Base-by-base conservation (phyloP, 1,140 invertebrate species). In the Lamellibrachia luymesi region DNA sequence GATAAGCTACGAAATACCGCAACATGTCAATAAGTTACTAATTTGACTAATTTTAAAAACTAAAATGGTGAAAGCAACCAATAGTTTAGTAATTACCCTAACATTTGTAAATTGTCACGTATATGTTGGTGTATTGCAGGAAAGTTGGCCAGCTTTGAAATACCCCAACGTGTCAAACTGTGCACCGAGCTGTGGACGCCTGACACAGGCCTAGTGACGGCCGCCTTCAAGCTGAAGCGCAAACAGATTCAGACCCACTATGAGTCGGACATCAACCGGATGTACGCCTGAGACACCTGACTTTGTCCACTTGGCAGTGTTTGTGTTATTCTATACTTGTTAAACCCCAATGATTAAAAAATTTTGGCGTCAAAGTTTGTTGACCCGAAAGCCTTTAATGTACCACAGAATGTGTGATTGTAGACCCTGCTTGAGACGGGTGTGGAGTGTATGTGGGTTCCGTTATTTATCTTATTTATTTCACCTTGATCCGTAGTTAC, bases 211-310 rank as follows among this genome's bases (percentile, higher is more conserved):
- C 97, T 99, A n/a, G 98, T 97, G 4, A 99, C 99, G 25, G 99
- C 99, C 94, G 99, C 99, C 90, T 98, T 99, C 96, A 99, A 99
- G 97, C 97, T 99, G 94, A 99, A 99, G 96, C 97, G 99, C 94
- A 99, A 99, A 97, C 98, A 98, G 95, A 99, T 99, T 93, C 98
- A 99, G 96, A 98, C 99, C 93, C 97, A 97, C 95, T 99, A 99
- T 97, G 97, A 98, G 96, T 97, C 97, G 93, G 98, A 98, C 96
- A 98, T 99, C 95, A 98, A 98, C 95, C 97, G 97, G 94, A 98
- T 99, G 98, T 99, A 99, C 96, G 97, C 92, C 25, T 93, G 91
- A 94, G n/a, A 13, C 91, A 91, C 91, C 51, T 4, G 22, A n/a
- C 2, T 10, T 2, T 27, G 64, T 80, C 17, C 13, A 50, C 22